Conservation (phyloP, 2,888 invertebrate genomes). For the Bedellia somnulentella region DNA sequence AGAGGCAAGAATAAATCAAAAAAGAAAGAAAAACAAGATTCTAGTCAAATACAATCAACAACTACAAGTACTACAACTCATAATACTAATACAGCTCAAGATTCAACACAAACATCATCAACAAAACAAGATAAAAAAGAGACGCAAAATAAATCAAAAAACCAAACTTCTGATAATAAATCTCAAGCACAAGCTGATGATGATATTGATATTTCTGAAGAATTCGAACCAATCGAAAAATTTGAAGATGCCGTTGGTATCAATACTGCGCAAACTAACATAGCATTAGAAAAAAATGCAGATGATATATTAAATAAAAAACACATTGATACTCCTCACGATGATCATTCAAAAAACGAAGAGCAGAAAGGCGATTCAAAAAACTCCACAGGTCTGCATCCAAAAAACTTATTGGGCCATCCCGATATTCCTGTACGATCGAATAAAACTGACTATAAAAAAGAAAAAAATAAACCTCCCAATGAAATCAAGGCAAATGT, state of each 20-base stretch:
- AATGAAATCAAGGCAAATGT: conserved; percentile 37
- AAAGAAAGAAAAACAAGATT: conserved; percentile 27
- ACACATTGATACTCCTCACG: too few relatives aligned
- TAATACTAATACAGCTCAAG: conserved; percentile 3
- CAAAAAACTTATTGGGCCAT: conserved; percentile 60
- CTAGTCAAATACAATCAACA: conserved; percentile 12
- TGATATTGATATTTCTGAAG: conserved; percentile 2
- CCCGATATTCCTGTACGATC: conserved; percentile 56
- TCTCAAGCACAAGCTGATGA: conserved; percentile 5
- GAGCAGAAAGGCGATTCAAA: conserved; percentile 16
- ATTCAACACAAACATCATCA: conserved; percentile 10
- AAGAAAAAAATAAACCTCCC: conserved; percentile 48
- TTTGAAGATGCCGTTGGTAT: conserved; percentile 49
- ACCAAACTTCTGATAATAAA: not conserved
- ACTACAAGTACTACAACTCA: conserved; percentile 9
- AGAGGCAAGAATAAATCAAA: conserved; percentile 40
- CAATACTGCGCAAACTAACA: conserved; percentile 43
- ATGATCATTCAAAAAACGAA: conserved; percentile 13
- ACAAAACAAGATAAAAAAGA: conserved; percentile 19
- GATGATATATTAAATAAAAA: too few relatives aligned
- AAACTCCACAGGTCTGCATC: conserved; percentile 31
- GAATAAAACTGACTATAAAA: conserved; percentile 54
- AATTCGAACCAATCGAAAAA: conserved; percentile 39
- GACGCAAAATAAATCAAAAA: conserved; percentile 19
- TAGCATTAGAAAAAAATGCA: conserved; percentile 42